A percentile compares a stretch with the other conserved stretches of the same genome.
Evolutionary conservation across 2,113 vertebrate genomes (phyloP).

Genomic region (Camelus dromedarius): DNA sequence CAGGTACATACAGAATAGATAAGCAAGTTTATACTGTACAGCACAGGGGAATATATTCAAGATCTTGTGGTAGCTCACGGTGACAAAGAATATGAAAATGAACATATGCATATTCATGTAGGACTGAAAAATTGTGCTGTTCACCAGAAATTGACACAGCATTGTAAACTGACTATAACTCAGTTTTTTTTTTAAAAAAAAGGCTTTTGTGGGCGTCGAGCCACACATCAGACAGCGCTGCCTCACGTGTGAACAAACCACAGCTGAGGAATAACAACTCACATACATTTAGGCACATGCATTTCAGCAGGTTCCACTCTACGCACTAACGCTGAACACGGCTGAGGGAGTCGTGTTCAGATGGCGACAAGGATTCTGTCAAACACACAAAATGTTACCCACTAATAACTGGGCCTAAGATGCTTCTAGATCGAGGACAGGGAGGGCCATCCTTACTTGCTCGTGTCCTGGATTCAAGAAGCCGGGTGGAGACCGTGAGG

Average conservation of each 20-base stretch:
- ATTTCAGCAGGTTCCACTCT: not conserved
- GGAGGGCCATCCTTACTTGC: not conserved
- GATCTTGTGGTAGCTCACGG: no score
- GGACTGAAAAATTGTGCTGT: no score
- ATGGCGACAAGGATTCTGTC: not conserved
- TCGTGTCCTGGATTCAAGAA: not conserved
- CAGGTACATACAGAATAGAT: no score
- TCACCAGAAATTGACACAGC: no score
- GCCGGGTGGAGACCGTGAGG: accelerated
- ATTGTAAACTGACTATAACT: no score
- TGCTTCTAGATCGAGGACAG: accelerated
- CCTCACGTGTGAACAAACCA: slow-evolving; percentile 10
- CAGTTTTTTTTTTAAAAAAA: no score
- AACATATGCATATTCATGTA: no score
- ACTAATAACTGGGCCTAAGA: no score
- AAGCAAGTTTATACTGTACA: no score
- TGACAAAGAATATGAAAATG: no score
- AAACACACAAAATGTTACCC: not conserved
- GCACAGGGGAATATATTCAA: no score
- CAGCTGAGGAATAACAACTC: not conserved
- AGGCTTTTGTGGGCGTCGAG: not conserved
- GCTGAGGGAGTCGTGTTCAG: not conserved
- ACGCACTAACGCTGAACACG: accelerated
- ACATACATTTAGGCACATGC: not conserved
- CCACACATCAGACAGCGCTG: not conserved